Evolutionary conservation across 37 sponge, comb jelly and placozoan species (phyloP), one percentile per base, ranked within the genome.

Genomic region (Halichondria panicea): DNA sequence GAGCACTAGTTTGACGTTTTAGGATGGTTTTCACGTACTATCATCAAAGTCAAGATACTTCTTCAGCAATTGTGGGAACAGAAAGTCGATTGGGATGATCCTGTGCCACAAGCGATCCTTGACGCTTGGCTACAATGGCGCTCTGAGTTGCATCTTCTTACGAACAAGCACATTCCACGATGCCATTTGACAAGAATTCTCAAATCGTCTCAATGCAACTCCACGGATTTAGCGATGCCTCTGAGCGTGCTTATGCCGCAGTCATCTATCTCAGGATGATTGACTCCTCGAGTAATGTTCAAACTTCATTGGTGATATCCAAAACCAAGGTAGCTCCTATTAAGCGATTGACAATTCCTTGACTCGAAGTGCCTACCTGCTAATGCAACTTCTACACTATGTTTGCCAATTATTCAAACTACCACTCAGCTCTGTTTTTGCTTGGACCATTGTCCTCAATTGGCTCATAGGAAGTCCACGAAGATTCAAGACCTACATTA

Each of bases 261-360:
- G 72, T 71, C 33, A 56, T 71, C 21, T 71, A 71, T 36, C 56
- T 71, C 15, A 55, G 70, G 30, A 48, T 71, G 55, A 21, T 71
- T 15, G 72, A 53, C 35, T 18, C 50, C 13, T 9, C 13, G 13
- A 13, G 50, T 18, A 24, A 48, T 54, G 72, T 71, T 19, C 55
- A 71, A 33, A 35, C 53, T 33, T 55, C 72, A 4, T 56, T 71
- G 21, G 55, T 71, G 13, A 71, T 34, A 15, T 71, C 72, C 13
- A 71, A 53, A 53, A 71, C 72, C 55, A 71, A 71, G 55, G 72
- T 71, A 15, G 72, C 72, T 53, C 72, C 72, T 21, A 71, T 71
- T 19, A 71, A 71, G 37, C 25, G 56, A 28, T 37, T 71, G 38
- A 71, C 56, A 30, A 71, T 68, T 42, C 68, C 68, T 42, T 21